Evolutionary conservation across 2,113 vertebrate species (phyloP), one percentile per base, ranked within the genome.

Genomic region (Furnarius figulus): DNA sequence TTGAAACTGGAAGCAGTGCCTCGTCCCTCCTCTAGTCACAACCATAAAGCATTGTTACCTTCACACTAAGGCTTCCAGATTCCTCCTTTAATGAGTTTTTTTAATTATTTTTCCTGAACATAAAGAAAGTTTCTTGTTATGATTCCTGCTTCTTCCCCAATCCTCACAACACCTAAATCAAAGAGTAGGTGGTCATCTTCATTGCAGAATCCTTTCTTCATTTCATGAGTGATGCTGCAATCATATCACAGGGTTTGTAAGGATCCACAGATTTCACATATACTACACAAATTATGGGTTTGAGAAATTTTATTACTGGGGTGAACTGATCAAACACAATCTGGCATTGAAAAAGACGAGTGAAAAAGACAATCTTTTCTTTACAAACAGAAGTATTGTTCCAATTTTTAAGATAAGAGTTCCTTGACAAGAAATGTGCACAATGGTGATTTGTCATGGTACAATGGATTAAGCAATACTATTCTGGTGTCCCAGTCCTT

Each of bases 131-230:
- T 68, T 5, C 42, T 47, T 23, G 8, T 40, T 82, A 50, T 21
- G 25, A n/a, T 14, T 74, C 15, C 27, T 73, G 5, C n/a, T 59
- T 63, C 24, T 49, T 59, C 12, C 10, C 27, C n/a, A 83, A 78
- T 52, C 14, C 14, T 68, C 22, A 9, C 37, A 49, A 62, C 10
- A 65, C 9, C 25, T 56, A 25, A 62, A 58, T 19, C 21, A 27
- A 91, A 44, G 2, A 81, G 14, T 31, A 52, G 20, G 10, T 42
- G 4, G 12, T 58, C 6, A n/a, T 13, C 9, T 63, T 22, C 7
- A 6, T 2, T 42, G 24, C 37, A 47, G 23, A 86, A 86, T 47
- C 12, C 0, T 0, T 63, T 44, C 42, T 72, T 82, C 1, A 2
- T 27, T 39, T 31, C 39, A 14, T n/a, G 28, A 25, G 21, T 59